Base-by-base conservation (phyloP, 2,888 invertebrate genomes). In the Platerodrilus igneus region DNA sequence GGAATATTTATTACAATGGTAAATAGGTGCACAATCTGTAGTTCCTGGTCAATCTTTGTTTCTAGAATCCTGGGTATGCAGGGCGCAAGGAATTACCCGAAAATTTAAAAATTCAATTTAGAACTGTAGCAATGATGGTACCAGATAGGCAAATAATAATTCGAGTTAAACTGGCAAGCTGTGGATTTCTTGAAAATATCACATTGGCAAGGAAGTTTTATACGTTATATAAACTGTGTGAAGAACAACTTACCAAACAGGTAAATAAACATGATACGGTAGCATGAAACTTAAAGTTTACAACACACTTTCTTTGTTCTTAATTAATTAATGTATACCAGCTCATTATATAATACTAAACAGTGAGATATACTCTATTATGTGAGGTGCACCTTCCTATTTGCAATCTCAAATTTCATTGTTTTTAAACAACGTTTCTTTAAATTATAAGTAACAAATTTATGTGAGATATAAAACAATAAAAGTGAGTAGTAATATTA, bases 101-200 rank as follows among this genome's bases (percentile, higher is more conserved):
- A 71, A 96, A 96, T 70, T 73, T 96, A 51, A 96, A 96, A 74
- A 93, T 96, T 56, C 95, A 96, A 69, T 96, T 96, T 69, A 81
- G 96, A 36, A 94, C 94, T 0, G 95, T 96, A 0, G 93, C 96
- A 23, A 96, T 96, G 96, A 95, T 96, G 95, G 95, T 96, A 9
- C 95, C 96, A 0, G 96, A 96, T 66, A 73, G 95, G 41, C 95
- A 94, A 70, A 96, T 96, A 59, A 96, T 96, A 58, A 96, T 96
- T 52, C 74, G 95, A 47, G 96, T 96, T 1, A 96, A 96, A 70
- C 70, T 96, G 32, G 95, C 95, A 10, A 90, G 91, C 50, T 95
- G 95, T 63, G 96, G 96, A 15, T 96, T 96, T 66, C 71, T 94
- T 23, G 93, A 96, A 67, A 96, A 96, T 63, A 90, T 95, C 21